Evolutionary conservation across 2,113 vertebrate genomes (phyloP).

Genomic region (Thomomys bottae): DNA sequence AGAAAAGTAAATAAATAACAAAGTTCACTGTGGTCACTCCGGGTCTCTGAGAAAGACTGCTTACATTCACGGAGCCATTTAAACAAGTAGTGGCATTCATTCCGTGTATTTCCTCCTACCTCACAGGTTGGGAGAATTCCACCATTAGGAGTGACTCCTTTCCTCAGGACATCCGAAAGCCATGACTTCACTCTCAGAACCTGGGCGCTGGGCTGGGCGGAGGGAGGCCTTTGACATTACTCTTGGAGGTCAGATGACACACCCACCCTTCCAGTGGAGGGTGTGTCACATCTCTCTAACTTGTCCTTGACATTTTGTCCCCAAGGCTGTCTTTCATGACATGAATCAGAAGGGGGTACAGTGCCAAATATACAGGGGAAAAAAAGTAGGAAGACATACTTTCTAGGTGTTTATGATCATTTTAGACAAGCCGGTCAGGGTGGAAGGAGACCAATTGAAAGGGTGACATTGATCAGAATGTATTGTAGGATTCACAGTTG

Average conservation of each 20-base stretch:
- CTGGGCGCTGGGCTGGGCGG: background rate
- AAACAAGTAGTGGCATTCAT: background rate
- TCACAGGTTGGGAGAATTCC: slow-evolving; percentile 9
- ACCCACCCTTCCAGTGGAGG: background rate
- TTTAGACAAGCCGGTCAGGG: background rate
- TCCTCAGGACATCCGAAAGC: slow-evolving; percentile 36
- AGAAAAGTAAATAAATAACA: too few relatives aligned
- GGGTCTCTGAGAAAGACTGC: background rate
- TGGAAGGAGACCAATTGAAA: too few relatives aligned
- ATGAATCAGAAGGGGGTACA: background rate
- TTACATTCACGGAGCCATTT: background rate
- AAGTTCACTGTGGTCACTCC: background rate
- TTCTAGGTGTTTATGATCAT: background rate
- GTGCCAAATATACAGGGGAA: background rate
- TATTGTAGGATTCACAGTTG: too few relatives aligned
- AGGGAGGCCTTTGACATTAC: background rate
- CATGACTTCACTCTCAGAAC: background rate
- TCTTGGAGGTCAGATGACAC: background rate
- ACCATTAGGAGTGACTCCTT: slow-evolving; percentile 50
- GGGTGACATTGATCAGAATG: too few relatives aligned
- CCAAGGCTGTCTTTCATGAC: background rate
- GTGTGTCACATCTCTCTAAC: background rate
- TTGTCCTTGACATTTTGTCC: background rate
- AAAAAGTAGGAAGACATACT: background rate
- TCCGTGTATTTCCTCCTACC: background rate